phyloP scores from a whole-genome alignment of 2,113 vertebrate species.

The Urocolius indicus region DNA sequence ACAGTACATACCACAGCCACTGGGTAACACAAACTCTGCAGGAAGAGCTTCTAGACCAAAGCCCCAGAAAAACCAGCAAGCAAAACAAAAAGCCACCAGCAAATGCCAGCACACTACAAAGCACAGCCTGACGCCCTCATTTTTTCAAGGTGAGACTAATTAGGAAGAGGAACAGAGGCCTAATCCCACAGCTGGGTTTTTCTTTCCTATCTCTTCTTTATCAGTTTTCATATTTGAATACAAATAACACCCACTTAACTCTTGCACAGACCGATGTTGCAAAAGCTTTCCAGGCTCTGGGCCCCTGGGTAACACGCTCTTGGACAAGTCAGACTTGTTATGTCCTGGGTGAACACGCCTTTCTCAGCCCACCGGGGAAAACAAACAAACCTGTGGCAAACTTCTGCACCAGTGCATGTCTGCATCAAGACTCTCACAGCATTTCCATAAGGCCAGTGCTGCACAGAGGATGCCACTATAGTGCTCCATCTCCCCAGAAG shows the following conservation, averaged over 20 bases:
- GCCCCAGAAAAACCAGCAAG: neutral
- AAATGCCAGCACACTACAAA: neutral
- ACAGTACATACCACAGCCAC: neutral
- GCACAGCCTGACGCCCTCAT: neutral
- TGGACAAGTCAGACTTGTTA: neutral
- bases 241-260: neutral
- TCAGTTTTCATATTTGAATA: neutral
- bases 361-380: neutral
- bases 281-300: neutral
- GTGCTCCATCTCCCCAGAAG: neutral
- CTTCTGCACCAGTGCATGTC: rapidly evolving
- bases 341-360: neutral
- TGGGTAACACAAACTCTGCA: neutral
- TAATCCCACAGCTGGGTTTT: neutral
- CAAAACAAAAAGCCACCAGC: neutral
- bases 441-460: neutral
- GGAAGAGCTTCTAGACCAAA: neutral
- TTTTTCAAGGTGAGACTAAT: neutral
- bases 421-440: neutral
- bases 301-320: neutral
- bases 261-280: neutral
- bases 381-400: neutral
- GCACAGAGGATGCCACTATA: neutral
- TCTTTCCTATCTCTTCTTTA: neutral
- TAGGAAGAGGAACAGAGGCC: neutral